phyloP scores from a whole-genome alignment of 2,113 vertebrate genomes.

The Elachura formosa region DNA sequence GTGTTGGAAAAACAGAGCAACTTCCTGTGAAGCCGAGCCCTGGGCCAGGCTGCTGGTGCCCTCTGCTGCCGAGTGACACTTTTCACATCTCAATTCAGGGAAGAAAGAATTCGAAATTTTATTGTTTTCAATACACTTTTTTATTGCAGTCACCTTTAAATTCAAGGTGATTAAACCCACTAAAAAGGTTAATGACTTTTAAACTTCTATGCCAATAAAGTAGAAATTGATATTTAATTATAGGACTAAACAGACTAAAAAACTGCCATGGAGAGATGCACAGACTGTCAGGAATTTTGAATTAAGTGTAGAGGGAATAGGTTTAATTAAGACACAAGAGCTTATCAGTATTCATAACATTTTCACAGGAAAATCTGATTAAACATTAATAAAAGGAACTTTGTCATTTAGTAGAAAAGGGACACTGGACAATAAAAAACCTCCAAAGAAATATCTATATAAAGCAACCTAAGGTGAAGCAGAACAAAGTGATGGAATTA shows the following conservation, averaged over 20 bases:
- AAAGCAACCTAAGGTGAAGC: neutral
- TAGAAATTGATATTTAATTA: neutral
- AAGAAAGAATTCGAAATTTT: neutral
- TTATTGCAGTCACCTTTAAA: neutral
- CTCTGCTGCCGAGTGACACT: neutral
- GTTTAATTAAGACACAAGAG: neutral
- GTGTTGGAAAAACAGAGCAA: no score
- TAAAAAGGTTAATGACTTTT: neutral
- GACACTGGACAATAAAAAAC: neutral
- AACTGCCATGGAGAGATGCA: neutral
- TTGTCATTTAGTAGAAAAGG: neutral
- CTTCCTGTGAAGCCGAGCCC: fast-evolving
- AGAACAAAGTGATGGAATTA: neutral
- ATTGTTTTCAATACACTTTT: neutral
- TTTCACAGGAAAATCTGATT: neutral
- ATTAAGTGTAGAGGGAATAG: neutral
- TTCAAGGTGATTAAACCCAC: no score
- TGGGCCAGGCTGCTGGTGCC: neutral
- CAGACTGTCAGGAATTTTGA: neutral
- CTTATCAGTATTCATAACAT: neutral
- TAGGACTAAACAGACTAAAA: fast-evolving
- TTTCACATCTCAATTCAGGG: no score
- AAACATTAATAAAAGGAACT: neutral
- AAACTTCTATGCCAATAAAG: neutral
- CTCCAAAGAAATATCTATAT: neutral